Conservation (phyloP, 2,113 vertebrate genomes). For the Syrmaticus mikado region DNA sequence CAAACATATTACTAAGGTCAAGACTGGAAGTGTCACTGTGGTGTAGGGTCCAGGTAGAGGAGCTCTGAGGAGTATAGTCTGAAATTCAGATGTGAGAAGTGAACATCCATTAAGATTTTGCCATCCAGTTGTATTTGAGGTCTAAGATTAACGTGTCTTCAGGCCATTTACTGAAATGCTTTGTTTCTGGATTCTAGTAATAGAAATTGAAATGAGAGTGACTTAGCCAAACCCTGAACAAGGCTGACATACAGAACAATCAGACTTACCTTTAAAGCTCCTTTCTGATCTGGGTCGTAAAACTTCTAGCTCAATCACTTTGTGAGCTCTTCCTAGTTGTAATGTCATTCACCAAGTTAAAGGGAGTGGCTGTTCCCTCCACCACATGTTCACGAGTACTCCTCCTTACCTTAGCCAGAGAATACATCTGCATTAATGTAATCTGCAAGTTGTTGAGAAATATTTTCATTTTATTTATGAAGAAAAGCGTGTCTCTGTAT, state of each 20-base stretch:
- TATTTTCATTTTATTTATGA: neutral
- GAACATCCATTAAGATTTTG: neutral
- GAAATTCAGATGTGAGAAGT: neutral
- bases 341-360: neutral
- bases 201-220: neutral
- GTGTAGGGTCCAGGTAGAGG: accelerated
- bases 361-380: neutral
- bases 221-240: neutral
- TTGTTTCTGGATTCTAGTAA: neutral
- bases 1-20: neutral
- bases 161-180: neutral
- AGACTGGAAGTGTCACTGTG: neutral
- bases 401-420: neutral
- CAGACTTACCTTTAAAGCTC: neutral
- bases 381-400: neutral
- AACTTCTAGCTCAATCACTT: neutral
- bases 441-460: neutral
- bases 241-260: neutral
- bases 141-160: neutral
- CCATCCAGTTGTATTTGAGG: neutral
- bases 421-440: neutral
- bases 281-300: neutral
- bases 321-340: neutral
- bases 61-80: neutral
- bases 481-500: neutral